Percentiles rank a stretch among this genome's conserved stretches.
Conservation (phyloP, 2,888 invertebrate genomes). For the Pogonocherus hispidulus region DNA sequence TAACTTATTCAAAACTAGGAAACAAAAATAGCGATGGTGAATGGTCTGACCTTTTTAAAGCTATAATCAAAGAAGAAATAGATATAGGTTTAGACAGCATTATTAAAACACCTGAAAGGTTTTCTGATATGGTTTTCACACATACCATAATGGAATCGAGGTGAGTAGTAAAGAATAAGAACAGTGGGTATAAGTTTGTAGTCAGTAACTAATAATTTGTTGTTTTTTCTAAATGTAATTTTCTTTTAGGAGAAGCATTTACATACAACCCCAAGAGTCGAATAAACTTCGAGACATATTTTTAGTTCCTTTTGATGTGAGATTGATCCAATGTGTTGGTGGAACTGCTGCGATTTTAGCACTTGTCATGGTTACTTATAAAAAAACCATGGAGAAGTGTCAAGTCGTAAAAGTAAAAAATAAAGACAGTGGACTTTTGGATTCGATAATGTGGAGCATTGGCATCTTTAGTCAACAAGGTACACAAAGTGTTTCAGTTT, state of each 20-base stretch:
- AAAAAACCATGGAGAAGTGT: conserved; percentile 43
- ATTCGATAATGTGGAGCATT: conserved; percentile 75
- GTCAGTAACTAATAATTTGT: too few species aligned
- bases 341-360: conserved; percentile 71
- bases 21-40: conserved; percentile 69
- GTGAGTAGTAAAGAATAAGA: conserved; percentile 64
- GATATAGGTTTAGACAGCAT: conserved; percentile 75
- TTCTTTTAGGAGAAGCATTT: conserved; percentile 73
- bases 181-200: too few species aligned
- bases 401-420: conserved; percentile 37
- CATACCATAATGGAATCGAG: conserved; percentile 75
- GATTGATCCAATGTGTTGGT: conserved; percentile 71
- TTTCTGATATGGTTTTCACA: conserved; percentile 74
- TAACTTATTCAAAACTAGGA: conserved; percentile 61
- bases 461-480: conserved; percentile 78
- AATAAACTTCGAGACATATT: conserved; percentile 74
- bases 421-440: conserved; percentile 68
- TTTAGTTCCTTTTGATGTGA: conserved; percentile 74
- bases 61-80: conserved; percentile 71
- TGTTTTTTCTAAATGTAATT: background rate
- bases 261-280: conserved; percentile 75
- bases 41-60: conserved; percentile 76
- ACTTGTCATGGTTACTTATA: conserved; percentile 69
- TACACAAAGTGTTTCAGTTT: conserved; percentile 50
- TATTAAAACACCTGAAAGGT: conserved; percentile 70